These are phyloP conservation scores for Trichonephila clavata DNA, from an alignment of 1,140 invertebrate species.

Conservation along the genomic window DNA sequence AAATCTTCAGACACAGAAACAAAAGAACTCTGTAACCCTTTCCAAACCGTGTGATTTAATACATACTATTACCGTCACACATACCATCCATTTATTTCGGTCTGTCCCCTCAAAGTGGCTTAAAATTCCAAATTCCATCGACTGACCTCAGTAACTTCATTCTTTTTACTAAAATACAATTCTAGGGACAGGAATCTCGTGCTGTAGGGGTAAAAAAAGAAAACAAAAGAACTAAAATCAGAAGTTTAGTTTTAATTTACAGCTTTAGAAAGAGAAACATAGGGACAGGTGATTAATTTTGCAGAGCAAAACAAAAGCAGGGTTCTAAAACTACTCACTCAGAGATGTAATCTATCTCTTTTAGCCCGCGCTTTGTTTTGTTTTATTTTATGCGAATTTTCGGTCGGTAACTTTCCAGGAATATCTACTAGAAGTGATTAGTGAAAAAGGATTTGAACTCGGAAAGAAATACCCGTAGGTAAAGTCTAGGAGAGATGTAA, in stretches of 20 bases:
- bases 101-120: too few relatives aligned
- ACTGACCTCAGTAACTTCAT: too few relatives aligned
- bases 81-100: too few relatives aligned
- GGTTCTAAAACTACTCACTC: background rate
- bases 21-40: too few relatives aligned
- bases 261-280: background rate
- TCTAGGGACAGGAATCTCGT: too few relatives aligned
- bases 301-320: background rate
- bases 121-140: too few relatives aligned
- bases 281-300: background rate
- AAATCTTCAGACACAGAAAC: too few relatives aligned
- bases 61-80: too few relatives aligned
- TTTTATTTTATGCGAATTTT: background rate
- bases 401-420: conserved; percentile 29
- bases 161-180: too few relatives aligned
- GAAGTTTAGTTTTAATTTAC: background rate
- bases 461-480: background rate
- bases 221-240: too few relatives aligned
- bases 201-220: too few relatives aligned
- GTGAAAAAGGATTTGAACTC: conserved; percentile 7
- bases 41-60: too few relatives aligned
- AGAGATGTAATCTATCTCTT: background rate
- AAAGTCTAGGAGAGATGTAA: background rate
- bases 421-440: background rate
- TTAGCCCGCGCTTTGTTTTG: background rate